Conservation (phyloP, 2,888 invertebrate species). For the Zhuqinia jingwanae region DNA sequence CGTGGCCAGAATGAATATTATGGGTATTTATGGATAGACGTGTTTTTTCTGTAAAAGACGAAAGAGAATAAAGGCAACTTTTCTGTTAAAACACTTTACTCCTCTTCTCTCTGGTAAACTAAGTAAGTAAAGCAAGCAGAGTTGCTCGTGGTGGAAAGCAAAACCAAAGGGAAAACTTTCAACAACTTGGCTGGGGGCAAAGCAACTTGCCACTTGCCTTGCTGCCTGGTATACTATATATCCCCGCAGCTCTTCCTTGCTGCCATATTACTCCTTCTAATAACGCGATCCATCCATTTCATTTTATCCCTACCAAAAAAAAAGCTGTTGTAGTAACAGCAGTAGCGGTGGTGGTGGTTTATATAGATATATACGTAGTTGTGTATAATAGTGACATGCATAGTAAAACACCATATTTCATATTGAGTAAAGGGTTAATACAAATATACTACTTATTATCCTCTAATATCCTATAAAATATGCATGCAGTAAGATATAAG, state of each 20-base stretch:
- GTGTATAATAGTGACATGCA: not conserved
- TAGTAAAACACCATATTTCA: not conserved
- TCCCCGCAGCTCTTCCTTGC: slow-evolving; percentile 32
- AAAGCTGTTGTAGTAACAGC: not conserved
- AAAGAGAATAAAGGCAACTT: slow-evolving; percentile 7
- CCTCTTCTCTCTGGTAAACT: not conserved
- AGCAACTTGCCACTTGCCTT: slow-evolving; percentile 68
- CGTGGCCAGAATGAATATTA: not conserved
- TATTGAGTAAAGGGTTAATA: slow-evolving; percentile 41
- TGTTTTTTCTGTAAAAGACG: not conserved
- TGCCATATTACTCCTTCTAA: slow-evolving; percentile 48
- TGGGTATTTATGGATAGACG: not conserved
- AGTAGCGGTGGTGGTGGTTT: not conserved
- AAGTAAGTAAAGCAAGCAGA: not conserved
- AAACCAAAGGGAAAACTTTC: slow-evolving; percentile 61
- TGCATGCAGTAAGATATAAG: slow-evolving; percentile 22
- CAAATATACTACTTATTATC: slow-evolving; percentile 45
- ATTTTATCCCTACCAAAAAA: slow-evolving; percentile 9
- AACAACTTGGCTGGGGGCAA: slow-evolving; percentile 70
- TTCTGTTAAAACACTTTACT: not conserved
- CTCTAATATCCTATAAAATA: slow-evolving; percentile 25
- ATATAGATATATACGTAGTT: not conserved
- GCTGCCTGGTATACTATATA: not conserved
- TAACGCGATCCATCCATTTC: slow-evolving; percentile 55
- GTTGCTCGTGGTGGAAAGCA: slow-evolving; percentile 32